Evolutionary conservation across 2,888 invertebrate genomes (phyloP).

Genomic region (Leucozona laternaria): DNA sequence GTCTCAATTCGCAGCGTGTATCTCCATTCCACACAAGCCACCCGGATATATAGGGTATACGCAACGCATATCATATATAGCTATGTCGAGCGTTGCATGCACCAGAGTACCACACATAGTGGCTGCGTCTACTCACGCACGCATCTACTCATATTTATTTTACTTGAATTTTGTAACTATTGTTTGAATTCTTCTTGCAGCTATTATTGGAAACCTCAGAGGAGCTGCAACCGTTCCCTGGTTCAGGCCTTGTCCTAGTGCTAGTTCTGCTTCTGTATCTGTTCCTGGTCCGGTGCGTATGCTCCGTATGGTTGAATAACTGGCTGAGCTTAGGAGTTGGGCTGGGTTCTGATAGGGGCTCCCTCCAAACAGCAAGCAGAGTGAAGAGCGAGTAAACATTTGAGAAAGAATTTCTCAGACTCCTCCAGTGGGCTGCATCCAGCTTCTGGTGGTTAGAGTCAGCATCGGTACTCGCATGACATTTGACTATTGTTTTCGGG

Average conservation of each 20-base stretch:
- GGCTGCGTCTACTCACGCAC: slow-evolving; percentile 72
- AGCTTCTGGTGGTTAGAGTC: slow-evolving; percentile 34
- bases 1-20: slow-evolving; percentile 69
- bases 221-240: slow-evolving; percentile 63
- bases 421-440: slow-evolving; percentile 30
- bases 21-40: slow-evolving; percentile 9
- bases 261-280: background rate
- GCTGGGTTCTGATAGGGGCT: slow-evolving; percentile 14
- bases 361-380: slow-evolving; percentile 29
- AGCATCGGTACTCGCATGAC: slow-evolving; percentile 64
- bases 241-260: slow-evolving; percentile 5
- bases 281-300: slow-evolving; percentile 18
- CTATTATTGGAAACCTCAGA: slow-evolving; percentile 76
- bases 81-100: slow-evolving; percentile 26
- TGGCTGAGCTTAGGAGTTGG: slow-evolving; percentile 37
- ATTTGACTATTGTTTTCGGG: slow-evolving; percentile 74
- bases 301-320: slow-evolving; percentile 67
- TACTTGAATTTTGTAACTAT: slow-evolving; percentile 76
- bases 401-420: slow-evolving; percentile 73
- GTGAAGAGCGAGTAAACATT: slow-evolving; percentile 71
- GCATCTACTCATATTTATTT: slow-evolving; percentile 75
- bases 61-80: slow-evolving; percentile 14
- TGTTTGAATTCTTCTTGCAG: slow-evolving; percentile 76
- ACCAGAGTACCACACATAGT: slow-evolving; percentile 38
- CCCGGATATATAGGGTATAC: slow-evolving; percentile 5